Base-by-base conservation (phyloP, 2,888 invertebrate genomes). In the Spilosoma lubricipeda region DNA sequence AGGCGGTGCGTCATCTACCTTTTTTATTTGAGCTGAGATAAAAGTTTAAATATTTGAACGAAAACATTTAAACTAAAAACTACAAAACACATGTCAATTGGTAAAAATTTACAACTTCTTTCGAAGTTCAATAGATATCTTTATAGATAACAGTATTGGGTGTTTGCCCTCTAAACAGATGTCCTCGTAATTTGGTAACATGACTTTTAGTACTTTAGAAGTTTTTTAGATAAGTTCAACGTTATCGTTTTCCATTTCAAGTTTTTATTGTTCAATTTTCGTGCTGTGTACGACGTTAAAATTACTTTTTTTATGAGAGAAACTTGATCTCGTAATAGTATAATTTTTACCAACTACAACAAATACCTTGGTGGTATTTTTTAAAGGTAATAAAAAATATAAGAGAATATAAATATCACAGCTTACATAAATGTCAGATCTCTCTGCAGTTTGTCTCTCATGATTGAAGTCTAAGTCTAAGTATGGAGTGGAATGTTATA, bases 241-340 rank as follows among this genome's bases (percentile, higher is more conserved):
- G 73, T 77, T 76, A 83, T 76, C 48, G 76, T 65, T 83, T 82
- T 85, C 77, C 72, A 83, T 81, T 83, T 65, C 74, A 76, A 85
- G 79, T 83, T 83, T 83, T 83, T 83, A 83, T 79, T 78, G 77
- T 79, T 75, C 79, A 77, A 81, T 83, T 79, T 82, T 76, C 72
- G 66, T 72, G 23, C 59, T 75, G 63, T 72, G n/a, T 15, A 59
- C 11, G 75, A 68, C 72, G 66, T 80, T 48, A 65, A 82, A 71
- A 67, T 71, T n/a, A 30, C 66, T 52, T 56, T 56, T 59, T 59
- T 27, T 59, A 27, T n/a, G 15, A 59, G 27, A 59, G 3, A 15
- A 2, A 15, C 13, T 59, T 13, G 7, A n/a, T 56, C 59, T 59
- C 0, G 1, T 15, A 27, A 27, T 27, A n/a, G 9, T 56, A n/a